Base-by-base conservation (phyloP, 2,797 vertebrate species). In the Ibycter americanus region DNA sequence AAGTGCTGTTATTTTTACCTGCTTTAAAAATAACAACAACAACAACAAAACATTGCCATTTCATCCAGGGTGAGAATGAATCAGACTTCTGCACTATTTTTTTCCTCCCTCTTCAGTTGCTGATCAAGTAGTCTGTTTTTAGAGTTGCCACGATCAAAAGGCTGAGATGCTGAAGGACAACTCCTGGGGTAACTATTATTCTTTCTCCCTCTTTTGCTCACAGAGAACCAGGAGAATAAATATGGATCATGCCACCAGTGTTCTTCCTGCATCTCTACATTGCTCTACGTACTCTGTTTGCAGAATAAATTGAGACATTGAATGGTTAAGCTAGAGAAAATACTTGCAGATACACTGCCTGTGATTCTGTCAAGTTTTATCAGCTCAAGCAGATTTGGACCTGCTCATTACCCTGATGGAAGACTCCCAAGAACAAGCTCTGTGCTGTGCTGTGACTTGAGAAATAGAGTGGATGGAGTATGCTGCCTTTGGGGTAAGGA, bases 11-110 rank as follows among this genome's bases (percentile, higher is more conserved):
- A 97, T 97, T 97, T 97, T 97, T 94, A 96, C 93, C 91, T 90
- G 88, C 42, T 87, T 94, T 47, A 97, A 96, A 97, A 97, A 97
- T 97, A 97, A 96, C 94, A 97, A 91, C 92, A 62, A 62, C 9
- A 38, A 83, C 70, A 92, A 87, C 68, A 94, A 90, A 93, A 90
- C 86, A 68, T 3, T 90, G 88, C 59, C 88, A 59, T 18, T 95
- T 81, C 76, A 96, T 92, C 88, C 92, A 84, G 77, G 82, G 72
- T 92, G 77, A 91, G 91, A 78, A 95, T 96, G 95, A 97, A 95
- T 94, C 93, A 94, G 89, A 76, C 55, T 96, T 90, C 77, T 73
- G 91, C 70, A 71, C 92, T 96, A 62, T 68, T 96, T 92, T 91
- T 68, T 44, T 5, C 40, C 89, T 40, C 55, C 17, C 83, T 70